Base-by-base conservation (phyloP, 2,888 invertebrate genomes). In the Eilema caniola region DNA sequence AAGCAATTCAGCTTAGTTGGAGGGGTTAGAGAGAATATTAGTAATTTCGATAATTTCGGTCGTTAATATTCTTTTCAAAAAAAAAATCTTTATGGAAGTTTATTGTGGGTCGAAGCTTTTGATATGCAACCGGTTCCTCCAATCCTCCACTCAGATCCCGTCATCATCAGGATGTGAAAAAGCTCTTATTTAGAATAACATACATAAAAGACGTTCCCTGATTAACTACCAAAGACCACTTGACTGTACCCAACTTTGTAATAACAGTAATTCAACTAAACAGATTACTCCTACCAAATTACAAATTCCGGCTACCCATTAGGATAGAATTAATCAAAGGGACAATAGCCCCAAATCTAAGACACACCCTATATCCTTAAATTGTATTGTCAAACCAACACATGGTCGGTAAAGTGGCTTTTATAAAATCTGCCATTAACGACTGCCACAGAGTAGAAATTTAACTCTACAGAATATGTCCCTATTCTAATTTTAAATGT, bases 381-480 rank as follows among this genome's bases (percentile, higher is more conserved):
- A 92, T 90, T 90, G 90, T 90, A 90, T 91, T 92, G 90, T 92
- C 89, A 90, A 90, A 89, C 89, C 88, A 85, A 90, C 91, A 90
- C 88, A 89, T 87, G 89, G 76, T 81, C 83, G 77, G 78, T 79
- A 83, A 80, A 83, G 70, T 81, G 76, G 74, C 73, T 75, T 70
- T 76, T 81, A 70, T 75, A 60, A 68, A 70, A 31, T 59, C 62
- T 72, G 66, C 69, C 70, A 63, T 66, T 66, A 56, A 20, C 2
- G 10, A 62, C 56, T 37, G 37, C 16, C 74, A 78, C 67, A 81
- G 81, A 66, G 10, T 71, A 76, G 41, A 64, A 65, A 65, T 31
- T 70, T 25, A 2, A 0, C n/a, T 3, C 7, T 10, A 16, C 1
- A 10, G 5, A 66, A 71, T 31, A 72, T 24, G n/a, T 24, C 10